A percentile compares a stretch with the other conserved stretches of the same genome.
phyloP scores from a whole-genome alignment of 2,113 vertebrate species.

The Urocitellus parryii region DNA sequence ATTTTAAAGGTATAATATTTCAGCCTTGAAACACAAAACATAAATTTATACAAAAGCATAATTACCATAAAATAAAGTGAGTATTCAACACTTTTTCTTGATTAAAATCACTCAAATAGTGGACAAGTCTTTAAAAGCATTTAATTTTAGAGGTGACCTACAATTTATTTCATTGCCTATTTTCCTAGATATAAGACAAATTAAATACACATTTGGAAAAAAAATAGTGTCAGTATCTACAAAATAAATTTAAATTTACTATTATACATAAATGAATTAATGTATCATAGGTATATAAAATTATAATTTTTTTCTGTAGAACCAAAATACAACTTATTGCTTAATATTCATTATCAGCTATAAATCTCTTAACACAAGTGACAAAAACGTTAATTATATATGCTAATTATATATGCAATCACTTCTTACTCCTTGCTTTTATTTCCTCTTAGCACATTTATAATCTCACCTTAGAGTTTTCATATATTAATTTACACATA shows the following conservation, averaged over 20 bases:
- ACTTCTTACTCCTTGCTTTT: not conserved
- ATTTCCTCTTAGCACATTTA: constrained; percentile 6
- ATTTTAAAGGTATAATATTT: constrained; percentile 75
- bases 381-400: not conserved
- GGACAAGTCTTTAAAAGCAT: constrained; percentile 22
- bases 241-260: constrained; percentile 53
- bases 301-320: not conserved
- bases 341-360: constrained; percentile 38
- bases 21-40: constrained; percentile 79
- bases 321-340: not conserved
- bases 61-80: constrained; percentile 45
- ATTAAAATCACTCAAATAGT: not conserved
- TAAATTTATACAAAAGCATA: constrained; percentile 55
- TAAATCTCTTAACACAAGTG: constrained; percentile 37
- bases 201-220: constrained; percentile 10
- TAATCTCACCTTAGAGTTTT: not conserved
- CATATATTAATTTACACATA: not conserved
- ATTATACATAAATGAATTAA: constrained; percentile 18
- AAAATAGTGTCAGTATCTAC: not conserved
- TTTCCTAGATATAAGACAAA: constrained; percentile 30
- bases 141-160: constrained; percentile 6
- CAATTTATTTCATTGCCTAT: not conserved
- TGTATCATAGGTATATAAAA: constrained; percentile 35
- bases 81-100: not conserved
- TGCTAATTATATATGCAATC: not conserved